Evolutionary conservation across 2,113 vertebrate species (phyloP).

Genomic region (Dipodomys merriami): DNA sequence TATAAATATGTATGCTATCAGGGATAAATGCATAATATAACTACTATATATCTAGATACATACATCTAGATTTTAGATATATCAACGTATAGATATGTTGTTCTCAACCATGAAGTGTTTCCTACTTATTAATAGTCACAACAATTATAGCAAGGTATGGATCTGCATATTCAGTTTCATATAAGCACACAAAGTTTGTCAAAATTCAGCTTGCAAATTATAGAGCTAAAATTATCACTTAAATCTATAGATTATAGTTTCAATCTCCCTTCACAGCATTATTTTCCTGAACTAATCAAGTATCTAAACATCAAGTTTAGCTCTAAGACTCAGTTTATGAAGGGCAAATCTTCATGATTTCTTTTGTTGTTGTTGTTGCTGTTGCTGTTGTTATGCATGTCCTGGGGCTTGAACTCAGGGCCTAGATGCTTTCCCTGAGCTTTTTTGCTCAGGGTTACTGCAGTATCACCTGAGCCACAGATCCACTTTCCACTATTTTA

Average conservation of each 20-base stretch:
- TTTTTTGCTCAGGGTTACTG: too few relatives aligned
- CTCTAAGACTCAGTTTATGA: neutral
- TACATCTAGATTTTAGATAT: too few relatives aligned
- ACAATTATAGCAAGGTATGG: neutral
- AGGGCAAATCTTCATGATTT: neutral
- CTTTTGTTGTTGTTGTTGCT: neutral
- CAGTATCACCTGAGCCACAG: too few relatives aligned
- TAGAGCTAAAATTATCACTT: neutral
- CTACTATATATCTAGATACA: neutral
- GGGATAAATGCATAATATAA: neutral
- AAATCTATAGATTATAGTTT: neutral
- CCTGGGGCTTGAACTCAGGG: too few relatives aligned
- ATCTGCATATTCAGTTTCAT: neutral
- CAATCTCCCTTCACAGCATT: neutral
- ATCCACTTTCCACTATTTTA: too few relatives aligned
- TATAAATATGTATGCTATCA: too few relatives aligned
- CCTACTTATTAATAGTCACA: neutral
- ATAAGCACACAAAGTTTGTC: neutral
- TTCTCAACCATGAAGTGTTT: neutral
- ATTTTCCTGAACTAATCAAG: neutral
- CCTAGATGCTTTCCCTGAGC: too few relatives aligned
- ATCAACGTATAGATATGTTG: neutral
- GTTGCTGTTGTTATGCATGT: too few relatives aligned
- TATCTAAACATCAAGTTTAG: neutral
- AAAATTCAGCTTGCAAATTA: slow-evolving; percentile 34